phyloP scores from a whole-genome alignment of 2,113 vertebrate species.

The Trochalopteron elliotii region DNA sequence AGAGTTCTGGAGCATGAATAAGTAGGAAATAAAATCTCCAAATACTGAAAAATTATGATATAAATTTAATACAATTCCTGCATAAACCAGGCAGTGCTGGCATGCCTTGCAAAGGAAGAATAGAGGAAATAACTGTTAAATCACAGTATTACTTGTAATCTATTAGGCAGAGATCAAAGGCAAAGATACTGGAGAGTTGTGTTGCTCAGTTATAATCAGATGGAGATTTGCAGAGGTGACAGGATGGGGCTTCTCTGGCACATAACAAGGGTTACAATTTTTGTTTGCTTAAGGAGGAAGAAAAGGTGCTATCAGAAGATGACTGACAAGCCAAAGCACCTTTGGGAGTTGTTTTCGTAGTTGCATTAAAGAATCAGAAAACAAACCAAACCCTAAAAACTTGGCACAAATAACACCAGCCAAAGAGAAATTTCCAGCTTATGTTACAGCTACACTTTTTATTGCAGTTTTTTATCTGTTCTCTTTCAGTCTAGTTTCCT shows the following conservation, averaged over 20 bases:
- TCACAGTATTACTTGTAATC: background rate
- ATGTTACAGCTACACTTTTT: background rate
- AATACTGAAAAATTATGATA: background rate
- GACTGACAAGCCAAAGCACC: background rate
- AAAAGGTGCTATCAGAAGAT: background rate
- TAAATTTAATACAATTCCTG: background rate
- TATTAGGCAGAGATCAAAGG: background rate
- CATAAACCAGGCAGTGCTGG: background rate
- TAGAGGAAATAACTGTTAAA: background rate
- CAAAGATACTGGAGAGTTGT: background rate
- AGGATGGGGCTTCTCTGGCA: background rate
- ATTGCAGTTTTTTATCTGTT: background rate
- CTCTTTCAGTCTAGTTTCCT: background rate
- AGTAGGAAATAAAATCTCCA: background rate
- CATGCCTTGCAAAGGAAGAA: background rate
- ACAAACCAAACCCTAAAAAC: background rate
- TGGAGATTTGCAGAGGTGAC: background rate
- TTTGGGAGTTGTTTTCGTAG: background rate
- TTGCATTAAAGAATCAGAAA: background rate
- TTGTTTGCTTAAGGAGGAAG: background rate
- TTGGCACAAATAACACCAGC: background rate
- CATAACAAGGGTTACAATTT: background rate
- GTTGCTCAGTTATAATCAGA: background rate
- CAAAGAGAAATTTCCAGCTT: background rate
- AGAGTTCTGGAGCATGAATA: background rate